Evolutionary conservation across 2,888 invertebrate species (phyloP).

Genomic region (Euproctis similis): DNA sequence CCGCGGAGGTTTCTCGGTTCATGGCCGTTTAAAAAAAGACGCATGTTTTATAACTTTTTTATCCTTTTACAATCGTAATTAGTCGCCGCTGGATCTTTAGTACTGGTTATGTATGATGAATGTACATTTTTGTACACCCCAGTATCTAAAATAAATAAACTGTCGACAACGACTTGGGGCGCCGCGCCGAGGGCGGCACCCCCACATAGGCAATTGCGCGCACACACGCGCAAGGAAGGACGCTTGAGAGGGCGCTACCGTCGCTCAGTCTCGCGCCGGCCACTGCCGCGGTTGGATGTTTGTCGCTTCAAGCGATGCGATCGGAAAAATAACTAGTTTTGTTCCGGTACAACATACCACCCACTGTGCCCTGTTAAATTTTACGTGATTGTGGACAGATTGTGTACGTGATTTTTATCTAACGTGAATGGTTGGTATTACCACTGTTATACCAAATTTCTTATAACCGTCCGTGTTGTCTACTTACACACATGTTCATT

Average conservation of each 20-base stretch:
- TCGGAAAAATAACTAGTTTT: slow-evolving; percentile 71
- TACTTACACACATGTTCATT: slow-evolving; percentile 57
- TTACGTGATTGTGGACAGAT: slow-evolving; percentile 62
- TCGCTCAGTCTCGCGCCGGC: slow-evolving; percentile 76
- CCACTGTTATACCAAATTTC: slow-evolving; percentile 27
- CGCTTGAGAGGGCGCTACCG: slow-evolving; percentile 58
- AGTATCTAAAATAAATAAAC: slow-evolving; percentile 62
- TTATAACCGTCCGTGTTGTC: slow-evolving; percentile 30
- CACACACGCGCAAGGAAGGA: slow-evolving; percentile 39
- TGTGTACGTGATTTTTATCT: slow-evolving; percentile 55
- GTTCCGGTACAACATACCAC: slow-evolving; percentile 58
- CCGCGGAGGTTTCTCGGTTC: slow-evolving; percentile 60
- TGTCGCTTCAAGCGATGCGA: slow-evolving; percentile 52
- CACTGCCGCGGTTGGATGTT: slow-evolving; percentile 50
- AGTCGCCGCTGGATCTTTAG: slow-evolving; percentile 19
- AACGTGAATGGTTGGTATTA: slow-evolving; percentile 62
- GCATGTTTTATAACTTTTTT: slow-evolving; percentile 38
- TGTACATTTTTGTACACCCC: slow-evolving; percentile 39
- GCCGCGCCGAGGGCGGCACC: slow-evolving; percentile 37
- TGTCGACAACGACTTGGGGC: slow-evolving; percentile 28
- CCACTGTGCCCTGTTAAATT: slow-evolving; percentile 50
- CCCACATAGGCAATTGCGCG: slow-evolving; percentile 40
- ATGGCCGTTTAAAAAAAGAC: slow-evolving; percentile 63
- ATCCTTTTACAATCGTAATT: slow-evolving; percentile 32
- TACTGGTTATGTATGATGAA: slow-evolving; percentile 25